Evolutionary conservation across 2,888 invertebrate genomes (phyloP).

Genomic region (Boloria selene): DNA sequence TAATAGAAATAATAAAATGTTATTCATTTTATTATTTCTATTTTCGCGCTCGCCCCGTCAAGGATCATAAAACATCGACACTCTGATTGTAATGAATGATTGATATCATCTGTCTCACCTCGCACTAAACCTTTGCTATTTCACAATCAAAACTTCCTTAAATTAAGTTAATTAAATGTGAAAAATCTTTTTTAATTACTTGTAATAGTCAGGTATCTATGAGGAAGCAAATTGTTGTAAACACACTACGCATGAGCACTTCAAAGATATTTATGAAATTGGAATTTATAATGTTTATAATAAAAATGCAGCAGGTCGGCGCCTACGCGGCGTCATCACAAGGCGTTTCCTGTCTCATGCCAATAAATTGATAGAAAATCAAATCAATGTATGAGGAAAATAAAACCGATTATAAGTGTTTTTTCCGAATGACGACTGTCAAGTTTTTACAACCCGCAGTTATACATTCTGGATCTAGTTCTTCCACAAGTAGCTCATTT

Average conservation of each 20-base stretch:
- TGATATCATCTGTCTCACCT: too few species aligned
- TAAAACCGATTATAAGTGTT: constrained; percentile 30
- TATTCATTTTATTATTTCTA: too few species aligned
- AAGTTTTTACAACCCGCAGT: neutral
- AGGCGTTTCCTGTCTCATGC: constrained; percentile 33
- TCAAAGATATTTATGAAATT: constrained; percentile 13
- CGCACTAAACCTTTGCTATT: too few species aligned
- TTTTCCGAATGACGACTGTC: neutral
- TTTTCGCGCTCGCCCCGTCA: too few species aligned
- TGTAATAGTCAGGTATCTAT: constrained; percentile 1
- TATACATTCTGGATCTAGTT: too few species aligned
- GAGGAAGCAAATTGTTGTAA: constrained; percentile 7
- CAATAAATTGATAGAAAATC: constrained; percentile 23
- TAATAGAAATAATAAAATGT: too few species aligned
- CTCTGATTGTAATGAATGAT: too few species aligned
- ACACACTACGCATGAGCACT: constrained; percentile 9
- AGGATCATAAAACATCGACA: too few species aligned
- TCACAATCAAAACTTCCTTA: too few species aligned
- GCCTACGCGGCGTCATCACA: constrained; percentile 14
- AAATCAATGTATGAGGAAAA: constrained; percentile 30
- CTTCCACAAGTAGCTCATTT: too few species aligned
- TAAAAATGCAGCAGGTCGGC: constrained; percentile 7
- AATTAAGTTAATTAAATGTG: too few species aligned
- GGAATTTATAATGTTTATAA: constrained; percentile 12
- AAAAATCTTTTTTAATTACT: neutral